Percentiles rank a stretch among this genome's conserved stretches.
Conservation (phyloP, 2,797 vertebrate species). For the Perodicticus potto region DNA sequence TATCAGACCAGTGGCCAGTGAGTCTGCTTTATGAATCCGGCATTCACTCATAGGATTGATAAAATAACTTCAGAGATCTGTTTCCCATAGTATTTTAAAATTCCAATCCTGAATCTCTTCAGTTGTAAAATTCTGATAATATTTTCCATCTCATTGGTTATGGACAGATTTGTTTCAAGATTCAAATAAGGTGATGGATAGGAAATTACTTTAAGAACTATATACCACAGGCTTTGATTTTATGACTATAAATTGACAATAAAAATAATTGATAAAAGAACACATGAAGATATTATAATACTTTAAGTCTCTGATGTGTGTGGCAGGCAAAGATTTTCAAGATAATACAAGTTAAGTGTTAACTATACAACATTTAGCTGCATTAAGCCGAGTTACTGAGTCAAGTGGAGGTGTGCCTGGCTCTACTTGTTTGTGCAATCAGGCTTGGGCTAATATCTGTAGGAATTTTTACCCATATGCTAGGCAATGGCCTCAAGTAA, state of each 20-base stretch:
- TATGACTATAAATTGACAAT: neutral
- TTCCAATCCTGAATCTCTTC: neutral
- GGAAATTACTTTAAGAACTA: neutral
- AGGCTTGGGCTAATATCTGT: slow-evolving; percentile 27
- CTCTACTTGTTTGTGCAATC: neutral
- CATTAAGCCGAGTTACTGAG: slow-evolving; percentile 16
- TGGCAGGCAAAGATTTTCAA: slow-evolving; percentile 38
- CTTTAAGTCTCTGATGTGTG: neutral
- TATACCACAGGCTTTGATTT: neutral
- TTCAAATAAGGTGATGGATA: neutral
- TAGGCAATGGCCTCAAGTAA: slow-evolving; percentile 65
- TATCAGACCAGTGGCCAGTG: neutral
- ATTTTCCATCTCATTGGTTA: neutral
- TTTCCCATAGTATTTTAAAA: neutral
- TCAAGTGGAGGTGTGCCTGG: neutral
- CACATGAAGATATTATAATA: neutral
- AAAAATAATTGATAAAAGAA: slow-evolving; percentile 26
- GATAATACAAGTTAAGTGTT: slow-evolving; percentile 45
- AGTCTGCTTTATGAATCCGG: neutral
- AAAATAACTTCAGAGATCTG: neutral
- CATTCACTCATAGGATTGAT: neutral
- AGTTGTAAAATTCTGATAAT: neutral
- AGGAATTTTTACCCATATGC: slow-evolving; percentile 71
- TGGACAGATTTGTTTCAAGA: neutral
- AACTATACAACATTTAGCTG: neutral